Conservation (phyloP, 23 tunicate genomes). For the Trididemnum nubilum region DNA sequence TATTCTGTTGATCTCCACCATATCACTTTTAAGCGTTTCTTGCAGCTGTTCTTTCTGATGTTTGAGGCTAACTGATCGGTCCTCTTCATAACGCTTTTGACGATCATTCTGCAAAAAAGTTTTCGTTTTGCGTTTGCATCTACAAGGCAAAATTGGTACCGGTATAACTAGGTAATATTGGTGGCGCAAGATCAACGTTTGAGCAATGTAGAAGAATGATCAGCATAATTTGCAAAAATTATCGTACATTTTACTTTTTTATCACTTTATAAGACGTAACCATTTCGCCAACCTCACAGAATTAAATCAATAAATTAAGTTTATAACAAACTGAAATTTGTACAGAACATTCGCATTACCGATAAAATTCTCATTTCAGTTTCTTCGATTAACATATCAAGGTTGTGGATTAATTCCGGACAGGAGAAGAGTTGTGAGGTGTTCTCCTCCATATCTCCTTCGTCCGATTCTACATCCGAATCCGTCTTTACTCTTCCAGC, state of each 20-base stretch:
- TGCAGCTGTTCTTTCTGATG: slow-evolving; percentile 64
- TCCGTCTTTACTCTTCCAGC: slow-evolving; percentile 69
- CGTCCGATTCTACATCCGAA: slow-evolving; percentile 71
- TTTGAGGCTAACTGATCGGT: slow-evolving; percentile 69
- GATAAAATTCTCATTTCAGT: slow-evolving; percentile 83
- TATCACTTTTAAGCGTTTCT: slow-evolving; percentile 48
- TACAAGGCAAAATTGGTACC: not conserved
- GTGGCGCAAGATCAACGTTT: not conserved
- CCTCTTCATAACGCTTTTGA: slow-evolving; percentile 78
- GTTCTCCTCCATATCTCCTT: slow-evolving; percentile 22
- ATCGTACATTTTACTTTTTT: no score
- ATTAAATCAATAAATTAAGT: no score
- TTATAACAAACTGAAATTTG: no score
- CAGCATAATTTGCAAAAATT: no score
- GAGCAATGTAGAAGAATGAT: not conserved
- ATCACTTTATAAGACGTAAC: no score
- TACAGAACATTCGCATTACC: no score
- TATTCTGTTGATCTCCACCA: slow-evolving; percentile 59
- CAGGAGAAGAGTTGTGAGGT: slow-evolving; percentile 59
- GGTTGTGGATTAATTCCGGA: slow-evolving; percentile 87
- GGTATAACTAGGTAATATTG: not conserved
- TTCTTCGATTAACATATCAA: slow-evolving; percentile 76
- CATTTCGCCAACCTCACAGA: no score
- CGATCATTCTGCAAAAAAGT: slow-evolving; percentile 63
- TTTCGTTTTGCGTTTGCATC: no score